Base-by-base conservation (phyloP, 2,888 invertebrate species). In the Epinotia demarniana region DNA sequence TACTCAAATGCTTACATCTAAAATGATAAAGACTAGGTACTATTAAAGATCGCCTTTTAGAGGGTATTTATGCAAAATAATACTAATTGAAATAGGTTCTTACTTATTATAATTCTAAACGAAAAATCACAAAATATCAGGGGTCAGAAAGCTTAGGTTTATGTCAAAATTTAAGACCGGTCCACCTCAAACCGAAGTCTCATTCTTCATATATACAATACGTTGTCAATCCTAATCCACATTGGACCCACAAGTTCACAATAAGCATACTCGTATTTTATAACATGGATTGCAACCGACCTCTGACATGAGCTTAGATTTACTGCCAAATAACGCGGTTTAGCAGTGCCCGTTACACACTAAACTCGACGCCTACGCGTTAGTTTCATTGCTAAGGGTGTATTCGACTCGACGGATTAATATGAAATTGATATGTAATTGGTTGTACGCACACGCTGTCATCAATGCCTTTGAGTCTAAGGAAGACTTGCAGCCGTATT, bases 271-370 rank as follows among this genome's bases (percentile, higher is more conserved):
- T 12, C 53, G 18, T 66, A 66, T 66, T 66, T 68, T 68, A 68
- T 68, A 2, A 43, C 57, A 11, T 11, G 58, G 60, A 69, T 69
- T 23, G 46, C 69, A 68, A 58, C 9, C 58, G 46, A 69, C 58
- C 69, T 69, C 27, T 60, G 69, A 69, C 58, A 60, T 69, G 60
- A 60, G 69, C 46, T 69, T 60, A 60, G 69, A 69, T 69, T 69
- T 69, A 69, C 58, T 58, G 58, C 43, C 69, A 69, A 66, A 69
- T 60, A 60, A 46, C 69, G 43, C 60, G 69, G 23, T 69, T 69
- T 46, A 69, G 69, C 58, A 12, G 19, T 46, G 46, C 27, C 69
- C 69, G 69, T 69, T 69, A 69, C 69, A 60, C 43, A 69, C 58
- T 69, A 60, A 69, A 69, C 58, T 68, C 43, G 43, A 23, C 68